Evolutionary conservation across 2,113 vertebrate species (phyloP), one percentile per base, ranked within the genome.

Genomic region (Podarcis muralis): DNA sequence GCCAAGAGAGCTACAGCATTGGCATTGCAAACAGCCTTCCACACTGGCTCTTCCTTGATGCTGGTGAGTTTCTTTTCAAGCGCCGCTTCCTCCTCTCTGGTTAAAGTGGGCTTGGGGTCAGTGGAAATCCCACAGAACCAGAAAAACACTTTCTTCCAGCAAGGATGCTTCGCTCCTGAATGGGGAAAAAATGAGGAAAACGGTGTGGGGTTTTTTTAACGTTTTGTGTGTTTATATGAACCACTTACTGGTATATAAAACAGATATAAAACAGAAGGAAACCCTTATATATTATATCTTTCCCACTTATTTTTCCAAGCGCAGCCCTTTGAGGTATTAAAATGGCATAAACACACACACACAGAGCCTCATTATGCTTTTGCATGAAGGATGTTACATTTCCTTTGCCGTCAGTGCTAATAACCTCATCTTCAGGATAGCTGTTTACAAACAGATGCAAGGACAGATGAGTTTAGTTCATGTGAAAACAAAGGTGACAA

Each of bases 1-100:
- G 96, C 86, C 79, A 99, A 91, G 25, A 99, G 95, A 74, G 99
- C 37, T 23, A 99, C 2, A 5, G 98, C 98, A 0, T 98, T 98
- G 4, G 96, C 1, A 1, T 98, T 90, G 83, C 98, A 99, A 87
- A 99, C 84, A 0, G 1, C 88, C 91, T 91, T 98, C 98, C 98
- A 99, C 1, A 97, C 18, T 0, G 97, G 97, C 27, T 96, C 30
- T 59, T 99, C 99, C 69, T 96, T 66, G 0, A 99, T 97, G 91
- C 96, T 98, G 81, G 97, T 98, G 83, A 98, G 94, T 30, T 96
- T 97, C 91, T 2, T 94, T 85, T 98, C 94, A 81, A 95, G 81
- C 1, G 78, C 96, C 1, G 94, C 94, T 88, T 65, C 94, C 77
- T 98, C 97, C 13, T 95, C 96, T 6, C 53, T 91, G 88, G 96